Evolutionary conservation across 2,113 vertebrate genomes (phyloP).

Genomic region (Oenanthe melanoleuca): DNA sequence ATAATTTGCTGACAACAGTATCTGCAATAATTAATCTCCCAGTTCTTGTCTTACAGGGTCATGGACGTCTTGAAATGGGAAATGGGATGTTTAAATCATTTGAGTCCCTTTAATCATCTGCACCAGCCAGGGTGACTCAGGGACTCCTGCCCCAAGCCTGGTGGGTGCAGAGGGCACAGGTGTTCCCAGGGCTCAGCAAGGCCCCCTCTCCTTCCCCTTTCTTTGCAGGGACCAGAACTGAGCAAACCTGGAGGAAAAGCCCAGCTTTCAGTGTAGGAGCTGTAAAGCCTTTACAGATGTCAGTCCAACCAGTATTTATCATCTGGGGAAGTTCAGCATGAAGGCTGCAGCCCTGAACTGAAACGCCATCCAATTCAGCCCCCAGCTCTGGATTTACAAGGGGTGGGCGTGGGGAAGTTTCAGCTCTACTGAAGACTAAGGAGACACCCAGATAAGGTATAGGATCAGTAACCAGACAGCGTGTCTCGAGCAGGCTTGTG

Average conservation of each 20-base stretch:
- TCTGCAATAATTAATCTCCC: slow-evolving; percentile 62
- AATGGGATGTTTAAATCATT: slow-evolving; percentile 20
- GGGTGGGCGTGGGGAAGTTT: not conserved
- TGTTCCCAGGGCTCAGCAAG: rapidly evolving
- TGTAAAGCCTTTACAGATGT: not conserved
- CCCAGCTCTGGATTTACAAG: not conserved
- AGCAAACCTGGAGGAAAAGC: not conserved
- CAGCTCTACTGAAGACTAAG: not conserved
- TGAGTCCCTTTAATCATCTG: slow-evolving; percentile 18
- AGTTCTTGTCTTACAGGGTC: slow-evolving; percentile 46
- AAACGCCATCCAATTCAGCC: not conserved
- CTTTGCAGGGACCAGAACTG: not conserved
- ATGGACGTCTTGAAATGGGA: not conserved
- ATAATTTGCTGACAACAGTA: slow-evolving; percentile 53
- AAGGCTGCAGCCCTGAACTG: not conserved
- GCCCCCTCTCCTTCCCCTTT: not conserved
- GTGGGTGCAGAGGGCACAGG: not conserved
- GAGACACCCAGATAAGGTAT: not conserved
- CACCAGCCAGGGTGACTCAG: not conserved
- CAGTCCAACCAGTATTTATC: not conserved
- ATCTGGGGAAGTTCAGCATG: not conserved
- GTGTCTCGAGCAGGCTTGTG: not conserved
- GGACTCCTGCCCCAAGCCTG: not conserved
- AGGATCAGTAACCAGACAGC: not conserved
- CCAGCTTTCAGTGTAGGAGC: not conserved